phyloP scores from a whole-genome alignment of 2,797 vertebrate species.

The Anabas testudineus region DNA sequence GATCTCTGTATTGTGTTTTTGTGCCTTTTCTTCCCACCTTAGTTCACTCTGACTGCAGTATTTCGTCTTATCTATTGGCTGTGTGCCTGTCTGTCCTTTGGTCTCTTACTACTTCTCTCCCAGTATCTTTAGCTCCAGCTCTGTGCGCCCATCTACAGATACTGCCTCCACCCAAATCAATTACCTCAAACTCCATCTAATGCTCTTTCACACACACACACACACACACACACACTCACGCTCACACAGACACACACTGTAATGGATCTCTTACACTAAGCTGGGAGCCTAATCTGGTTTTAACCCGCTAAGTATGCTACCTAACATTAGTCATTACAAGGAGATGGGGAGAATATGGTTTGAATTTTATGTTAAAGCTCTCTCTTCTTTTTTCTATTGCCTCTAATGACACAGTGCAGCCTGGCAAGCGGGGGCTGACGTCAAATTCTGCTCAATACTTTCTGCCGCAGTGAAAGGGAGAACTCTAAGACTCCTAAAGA shows the following conservation, averaged over 20 bases:
- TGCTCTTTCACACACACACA: conserved; percentile 46
- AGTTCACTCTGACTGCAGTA: conserved; percentile 15
- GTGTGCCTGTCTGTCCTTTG: conserved; percentile 17
- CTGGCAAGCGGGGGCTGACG: conserved; percentile 50
- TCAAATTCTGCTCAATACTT: conserved; percentile 60
- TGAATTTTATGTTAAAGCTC: conserved; percentile 50
- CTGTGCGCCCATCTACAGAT: conserved; percentile 41
- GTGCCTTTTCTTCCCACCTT: conserved; percentile 26
- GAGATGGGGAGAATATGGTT: conserved; percentile 62
- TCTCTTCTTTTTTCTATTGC: conserved; percentile 33
- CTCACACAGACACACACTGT: conserved; percentile 36
- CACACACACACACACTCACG: conserved; percentile 33
- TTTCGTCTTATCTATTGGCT: conserved; percentile 44
- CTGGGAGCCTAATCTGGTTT: conserved; percentile 73
- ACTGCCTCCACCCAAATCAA: conserved; percentile 60
- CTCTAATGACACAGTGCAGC: conserved; percentile 54
- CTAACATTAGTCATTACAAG: conserved; percentile 61
- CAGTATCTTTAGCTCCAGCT: conserved; percentile 30
- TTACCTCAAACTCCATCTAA: conserved; percentile 65
- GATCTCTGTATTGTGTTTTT: conserved; percentile 48
- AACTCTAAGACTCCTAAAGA: conserved; percentile 66
- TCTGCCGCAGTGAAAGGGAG: conserved; percentile 40
- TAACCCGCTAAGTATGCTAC: conserved; percentile 61
- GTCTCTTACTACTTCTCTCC: conserved; percentile 29
- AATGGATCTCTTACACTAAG: conserved; percentile 65